Evolutionary conservation across 2,888 invertebrate genomes (phyloP), one percentile per base, ranked within the genome.

Genomic region (Tromatobia lineatoria): DNA sequence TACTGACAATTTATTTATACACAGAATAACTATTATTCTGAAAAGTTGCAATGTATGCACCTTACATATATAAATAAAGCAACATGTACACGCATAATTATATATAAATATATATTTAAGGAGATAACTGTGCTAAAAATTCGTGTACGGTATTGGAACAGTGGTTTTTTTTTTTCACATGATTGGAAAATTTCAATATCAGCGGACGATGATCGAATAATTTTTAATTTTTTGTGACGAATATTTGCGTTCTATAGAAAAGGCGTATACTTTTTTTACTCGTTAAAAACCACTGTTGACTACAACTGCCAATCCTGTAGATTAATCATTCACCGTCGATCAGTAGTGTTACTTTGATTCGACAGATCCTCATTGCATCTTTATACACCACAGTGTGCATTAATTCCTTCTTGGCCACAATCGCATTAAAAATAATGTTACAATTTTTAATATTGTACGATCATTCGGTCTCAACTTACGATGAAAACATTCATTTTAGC

Each of bases 11-110:
- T 84, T 79, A 83, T 79, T 83, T 84, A 84, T 84, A 84, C 52
- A 15, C 82, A 75, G 82, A 80, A 82, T 86, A 84, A 61, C 64
- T 45, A 75, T 80, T 82, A 83, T 86, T 86, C 84, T 84, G 80
- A 80, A 77, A 70, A 47, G 11, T 78, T 84, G 84, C 86, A 86
- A 86, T 84, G 74, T 86, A 86, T 83, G 82, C 86, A 86, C 83
- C 75, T 80, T 79, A 78, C 84, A 87, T 87, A 87, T 83, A 82
- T 85, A 87, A 83, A 89, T n/a, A 59, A 34, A 69, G 74, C 54
- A 87, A 88, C 78, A 88, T 88, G 88, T 89, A 88, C 85, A 88
- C 80, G 82, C 84, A 85, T 88, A 87, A 84, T 87, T 89, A 87
- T 83, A 86, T 79, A 85, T 87, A 86, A 87, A 84, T 87, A 87